Conservation (phyloP, 2,113 vertebrate species). For the Malaclemys terrapin region DNA sequence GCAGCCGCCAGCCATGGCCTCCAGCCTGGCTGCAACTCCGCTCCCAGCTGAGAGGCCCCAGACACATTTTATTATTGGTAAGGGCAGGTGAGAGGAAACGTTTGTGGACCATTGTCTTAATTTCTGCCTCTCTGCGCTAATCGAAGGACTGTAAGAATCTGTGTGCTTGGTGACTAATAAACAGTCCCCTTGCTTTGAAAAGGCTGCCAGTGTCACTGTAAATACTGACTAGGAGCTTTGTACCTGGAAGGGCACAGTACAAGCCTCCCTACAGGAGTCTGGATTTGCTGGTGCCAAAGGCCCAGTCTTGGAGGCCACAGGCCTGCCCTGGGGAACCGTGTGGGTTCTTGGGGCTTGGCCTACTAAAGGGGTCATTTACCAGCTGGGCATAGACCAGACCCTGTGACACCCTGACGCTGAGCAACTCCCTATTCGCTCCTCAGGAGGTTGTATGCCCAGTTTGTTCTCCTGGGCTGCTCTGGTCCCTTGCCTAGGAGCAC, state of each 20-base stretch:
- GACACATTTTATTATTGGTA: too few relatives aligned
- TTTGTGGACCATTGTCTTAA: neutral
- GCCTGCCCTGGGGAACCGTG: neutral
- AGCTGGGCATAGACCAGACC: neutral
- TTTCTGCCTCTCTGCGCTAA: neutral
- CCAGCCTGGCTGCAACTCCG: too few relatives aligned
- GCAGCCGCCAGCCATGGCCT: too few relatives aligned
- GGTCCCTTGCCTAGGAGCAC: neutral
- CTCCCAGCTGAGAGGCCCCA: too few relatives aligned
- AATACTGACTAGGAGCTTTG: too few relatives aligned
- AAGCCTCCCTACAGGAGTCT: neutral
- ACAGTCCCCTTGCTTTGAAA: neutral
- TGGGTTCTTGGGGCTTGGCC: neutral
- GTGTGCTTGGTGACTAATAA: neutral
- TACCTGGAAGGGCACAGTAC: too few relatives aligned
- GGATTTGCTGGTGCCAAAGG: neutral
- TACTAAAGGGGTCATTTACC: neutral
- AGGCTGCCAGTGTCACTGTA: neutral
- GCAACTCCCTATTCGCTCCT: neutral
- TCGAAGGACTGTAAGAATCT: neutral
- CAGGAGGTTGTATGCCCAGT: neutral
- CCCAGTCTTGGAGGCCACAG: neutral
- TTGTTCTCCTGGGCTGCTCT: neutral
- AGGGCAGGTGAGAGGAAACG: too few relatives aligned
- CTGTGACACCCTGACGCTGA: neutral